These are phyloP conservation scores for Papilio elwesi DNA, from an alignment of 2,888 invertebrate genomes.

Conservation along the genomic window DNA sequence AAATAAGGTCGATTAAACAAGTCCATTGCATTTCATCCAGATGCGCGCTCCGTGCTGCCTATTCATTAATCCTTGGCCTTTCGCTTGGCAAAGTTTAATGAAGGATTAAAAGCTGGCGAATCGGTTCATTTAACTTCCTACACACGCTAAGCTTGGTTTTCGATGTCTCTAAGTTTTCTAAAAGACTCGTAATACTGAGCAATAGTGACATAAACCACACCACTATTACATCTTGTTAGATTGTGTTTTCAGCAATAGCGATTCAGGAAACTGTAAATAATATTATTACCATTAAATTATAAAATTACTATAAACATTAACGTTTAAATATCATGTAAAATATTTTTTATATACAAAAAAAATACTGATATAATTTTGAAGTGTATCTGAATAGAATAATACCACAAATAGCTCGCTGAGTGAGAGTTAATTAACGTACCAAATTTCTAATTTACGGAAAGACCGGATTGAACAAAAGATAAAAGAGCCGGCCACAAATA, in stretches of 20 bases:
- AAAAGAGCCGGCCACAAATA: slow-evolving; percentile 42
- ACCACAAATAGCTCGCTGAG: background rate
- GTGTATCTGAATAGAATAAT: background rate
- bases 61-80: slow-evolving; percentile 28
- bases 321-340: too few relatives aligned
- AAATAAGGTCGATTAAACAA: slow-evolving; percentile 11
- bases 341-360: too few relatives aligned
- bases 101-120: slow-evolving; percentile 34
- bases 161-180: slow-evolving; percentile 1
- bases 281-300: too few relatives aligned
- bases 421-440: slow-evolving; percentile 11
- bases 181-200: background rate
- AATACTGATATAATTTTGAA: too few relatives aligned
- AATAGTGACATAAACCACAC: background rate
- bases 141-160: slow-evolving; percentile 23
- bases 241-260: too few relatives aligned
- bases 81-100: slow-evolving; percentile 36
- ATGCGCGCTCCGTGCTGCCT: background rate
- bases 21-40: slow-evolving; percentile 17
- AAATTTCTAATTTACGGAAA: slow-evolving; percentile 40
- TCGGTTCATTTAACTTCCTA: slow-evolving; percentile 36
- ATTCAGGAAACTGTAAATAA: too few relatives aligned
- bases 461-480: slow-evolving; percentile 40
- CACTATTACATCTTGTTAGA: background rate
- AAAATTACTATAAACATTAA: too few relatives aligned